A percentile compares a stretch with the other conserved stretches of the same genome.
These are phyloP conservation scores for Euzetes globulus DNA, from an alignment of 2,888 invertebrate genomes.

Conservation along the genomic window DNA sequence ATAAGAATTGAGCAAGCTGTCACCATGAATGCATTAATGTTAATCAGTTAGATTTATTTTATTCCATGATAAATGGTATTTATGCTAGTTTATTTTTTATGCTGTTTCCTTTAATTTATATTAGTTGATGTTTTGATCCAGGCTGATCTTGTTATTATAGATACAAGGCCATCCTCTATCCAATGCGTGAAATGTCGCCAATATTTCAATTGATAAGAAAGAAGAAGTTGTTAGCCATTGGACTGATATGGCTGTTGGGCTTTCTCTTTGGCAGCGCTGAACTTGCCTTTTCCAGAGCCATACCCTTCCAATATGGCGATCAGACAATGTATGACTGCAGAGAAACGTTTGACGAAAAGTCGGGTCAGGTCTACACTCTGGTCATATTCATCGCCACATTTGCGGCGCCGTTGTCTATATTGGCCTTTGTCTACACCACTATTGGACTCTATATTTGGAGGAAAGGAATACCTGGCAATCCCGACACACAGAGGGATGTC, in stretches of 20 bases:
- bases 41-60: no score
- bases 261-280: background rate
- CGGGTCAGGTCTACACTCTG: conserved; percentile 24
- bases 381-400: conserved; percentile 20
- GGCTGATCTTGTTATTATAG: background rate
- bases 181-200: background rate
- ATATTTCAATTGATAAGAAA: background rate
- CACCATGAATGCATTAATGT: no score
- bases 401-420: conserved; percentile 10
- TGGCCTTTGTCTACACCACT: conserved; percentile 24
- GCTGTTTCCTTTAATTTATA: no score
- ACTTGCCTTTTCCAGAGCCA: conserved; percentile 23
- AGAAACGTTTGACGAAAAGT: conserved; percentile 15
- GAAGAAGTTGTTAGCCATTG: background rate
- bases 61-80: no score
- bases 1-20: no score
- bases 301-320: conserved; percentile 17
- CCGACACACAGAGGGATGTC: background rate
- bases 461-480: conserved; percentile 31
- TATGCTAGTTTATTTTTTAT: no score
- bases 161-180: conserved; percentile 5
- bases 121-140: no score
- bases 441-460: conserved; percentile 29
- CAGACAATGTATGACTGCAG: conserved; percentile 22
- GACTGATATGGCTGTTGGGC: conserved; percentile 16